These are phyloP conservation scores for Diploptera punctata DNA, from an alignment of 2,888 invertebrate species.

Conservation along the genomic window DNA sequence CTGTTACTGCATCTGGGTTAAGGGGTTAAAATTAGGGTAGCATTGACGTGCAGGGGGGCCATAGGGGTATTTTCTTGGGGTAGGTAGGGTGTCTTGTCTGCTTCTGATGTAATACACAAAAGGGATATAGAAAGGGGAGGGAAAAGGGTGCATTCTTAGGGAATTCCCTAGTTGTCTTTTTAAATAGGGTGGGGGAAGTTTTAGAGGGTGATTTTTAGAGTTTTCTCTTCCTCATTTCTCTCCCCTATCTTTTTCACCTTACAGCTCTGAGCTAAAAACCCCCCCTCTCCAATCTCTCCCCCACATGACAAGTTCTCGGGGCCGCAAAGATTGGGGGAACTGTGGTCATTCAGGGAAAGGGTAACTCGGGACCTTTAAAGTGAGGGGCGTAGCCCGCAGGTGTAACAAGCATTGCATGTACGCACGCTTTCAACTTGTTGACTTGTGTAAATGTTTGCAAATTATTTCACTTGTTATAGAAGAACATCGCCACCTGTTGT, in stretches of 20 bases:
- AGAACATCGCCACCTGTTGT: too few species aligned
- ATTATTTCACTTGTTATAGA: too few species aligned
- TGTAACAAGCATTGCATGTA: background rate
- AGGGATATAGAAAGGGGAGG: constrained; percentile 21
- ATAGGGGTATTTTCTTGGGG: constrained; percentile 17
- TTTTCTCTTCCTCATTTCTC: constrained; percentile 12
- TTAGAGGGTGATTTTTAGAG: constrained; percentile 14
- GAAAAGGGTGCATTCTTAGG: constrained; percentile 22
- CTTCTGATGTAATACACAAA: constrained; percentile 6
- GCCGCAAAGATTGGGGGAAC: constrained; percentile 10
- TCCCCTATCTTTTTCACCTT: constrained; percentile 23
- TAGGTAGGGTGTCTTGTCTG: constrained; percentile 21
- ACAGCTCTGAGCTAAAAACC: background rate
- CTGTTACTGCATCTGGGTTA: constrained; percentile 31
- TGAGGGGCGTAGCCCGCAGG: background rate
- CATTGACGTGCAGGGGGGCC: constrained; percentile 17
- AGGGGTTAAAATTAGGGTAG: constrained; percentile 37
- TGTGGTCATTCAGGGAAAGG: constrained; percentile 9
- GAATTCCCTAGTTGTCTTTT: constrained; percentile 21
- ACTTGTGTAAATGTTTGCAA: too few species aligned
- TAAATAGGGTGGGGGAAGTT: constrained; percentile 1
- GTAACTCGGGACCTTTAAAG: constrained; percentile 9
- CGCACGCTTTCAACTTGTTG: too few species aligned
- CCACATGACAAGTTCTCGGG: constrained; percentile 17
- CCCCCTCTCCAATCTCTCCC: background rate